Conservation (phyloP, 2,113 vertebrate genomes). For the Datnioides undecimradiatus region DNA sequence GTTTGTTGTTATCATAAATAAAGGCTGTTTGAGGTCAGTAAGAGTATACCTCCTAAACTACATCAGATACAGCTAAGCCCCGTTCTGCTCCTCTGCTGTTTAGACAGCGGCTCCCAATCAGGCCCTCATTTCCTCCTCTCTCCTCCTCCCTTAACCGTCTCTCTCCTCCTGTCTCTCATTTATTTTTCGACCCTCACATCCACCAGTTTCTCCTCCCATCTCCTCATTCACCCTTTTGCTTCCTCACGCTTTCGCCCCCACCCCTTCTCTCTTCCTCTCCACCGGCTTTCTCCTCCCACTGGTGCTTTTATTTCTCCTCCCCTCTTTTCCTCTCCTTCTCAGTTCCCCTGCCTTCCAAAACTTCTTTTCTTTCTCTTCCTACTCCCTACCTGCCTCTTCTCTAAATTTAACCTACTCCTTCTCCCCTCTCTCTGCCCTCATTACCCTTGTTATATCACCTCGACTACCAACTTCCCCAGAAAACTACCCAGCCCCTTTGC, state of each 20-base stretch:
- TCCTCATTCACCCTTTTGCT: neutral
- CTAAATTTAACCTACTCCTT: conserved; percentile 14
- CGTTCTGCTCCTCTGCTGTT: conserved; percentile 7
- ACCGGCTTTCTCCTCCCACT: neutral
- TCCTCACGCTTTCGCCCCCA: neutral
- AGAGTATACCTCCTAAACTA: conserved; percentile 2
- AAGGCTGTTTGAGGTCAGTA: neutral
- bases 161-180: neutral
- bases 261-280: neutral
- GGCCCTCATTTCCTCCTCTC: conserved; percentile 11
- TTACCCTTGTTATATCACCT: conserved; percentile 42
- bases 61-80: neutral
- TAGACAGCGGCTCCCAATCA: conserved; percentile 36
- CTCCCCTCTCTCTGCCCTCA: conserved; percentile 30
- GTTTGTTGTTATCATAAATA: neutral
- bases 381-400: conserved; percentile 6
- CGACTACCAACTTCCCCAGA: conserved; percentile 29
- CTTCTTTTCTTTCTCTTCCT: neutral
- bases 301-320: conserved; percentile 1
- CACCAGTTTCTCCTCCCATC: neutral
- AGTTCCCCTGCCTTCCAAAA: neutral
- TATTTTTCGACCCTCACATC: neutral
- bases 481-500: conserved; percentile 7
- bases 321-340: neutral
- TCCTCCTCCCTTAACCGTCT: neutral